Evolutionary conservation across 1,140 invertebrate species (phyloP), one percentile per base, ranked within the genome.

Genomic region (Heliconius hermathena): DNA sequence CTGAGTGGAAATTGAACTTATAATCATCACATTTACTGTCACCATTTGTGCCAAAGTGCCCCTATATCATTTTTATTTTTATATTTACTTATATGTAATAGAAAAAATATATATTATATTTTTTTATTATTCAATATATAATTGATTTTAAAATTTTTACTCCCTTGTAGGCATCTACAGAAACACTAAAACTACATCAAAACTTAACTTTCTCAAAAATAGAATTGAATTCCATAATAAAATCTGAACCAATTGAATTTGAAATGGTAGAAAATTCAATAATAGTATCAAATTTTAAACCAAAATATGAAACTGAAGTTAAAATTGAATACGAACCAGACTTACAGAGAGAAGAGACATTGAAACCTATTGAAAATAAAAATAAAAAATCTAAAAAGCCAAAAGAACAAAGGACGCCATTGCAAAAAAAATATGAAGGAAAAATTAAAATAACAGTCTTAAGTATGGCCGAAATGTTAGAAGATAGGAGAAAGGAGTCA

Each of bases 391-490:
- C 8, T 22, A 85, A 78, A 66, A 87, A 85, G 16, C 76, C 79
- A 13, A 52, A 52, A 60, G 52, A 66, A 46, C 20, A 49, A 38
- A 76, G 71, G 11, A 79, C 72, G 4, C 70, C 81, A 11, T 70
- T 86, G 26, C 75, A 85, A 57, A 80, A 81, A 4, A 85, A 87
- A 77, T 89, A 85, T 71, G 82, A 86, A 2, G 88, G 81, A 0
- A 90, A 91, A 74, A 85, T 91, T 9, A 82, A 73, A 36, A 81
- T 86, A 3, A 77, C 90, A 0, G 80, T 75, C 2, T 66, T 93
- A 18, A 86, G 41, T 66, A n/a, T 82, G 6, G 83, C 91, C 1
- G 91, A 94, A 74, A 82, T 93, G 82, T 54, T 81, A 22, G 73
- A 84, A 29, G 92, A 93, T 8, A 87, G 92, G 71, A 81, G 77